Evolutionary conservation across 2,888 invertebrate species (phyloP), one percentile per base, ranked within the genome.

Genomic region (Psylliodes chrysocephalus): DNA sequence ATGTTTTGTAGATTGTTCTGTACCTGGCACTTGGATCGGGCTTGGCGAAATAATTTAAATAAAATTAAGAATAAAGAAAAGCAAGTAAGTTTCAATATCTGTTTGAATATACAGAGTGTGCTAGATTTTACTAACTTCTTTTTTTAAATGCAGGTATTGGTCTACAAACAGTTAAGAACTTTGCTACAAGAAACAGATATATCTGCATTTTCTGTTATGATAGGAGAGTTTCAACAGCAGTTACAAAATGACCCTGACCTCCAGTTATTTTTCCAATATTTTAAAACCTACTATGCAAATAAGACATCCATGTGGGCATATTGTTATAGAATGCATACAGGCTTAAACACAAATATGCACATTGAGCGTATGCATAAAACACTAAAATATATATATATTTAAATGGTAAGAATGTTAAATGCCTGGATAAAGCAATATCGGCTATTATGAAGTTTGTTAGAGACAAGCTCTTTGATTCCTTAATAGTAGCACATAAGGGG

Each of bases 331-430:
- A 40, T 49, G 22, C 47, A 64, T 40, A 30, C 25, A 8, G 64
- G 55, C 1, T 30, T 60, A 28, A 64, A 64, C 12, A 54, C 64
- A 3, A 64, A 60, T 28, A 60, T 64, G 64, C 60, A 64, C 28
- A 22, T 64, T 15, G 72, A 73, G 52, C 35, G 56, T 7, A 65
- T 73, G 65, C 70, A 71, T 51, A 53, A 55, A 30, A 60, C 59
- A 1, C 54, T 73, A 19, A 71, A 72, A 57, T 64, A 71, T 28
- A 54, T n/a, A n/a, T 67, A 7, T 71, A 69, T 56, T 35, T 73
- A n/a, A n/a, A n/a, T n/a, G n/a, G n/a, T n/a, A n/a, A n/a, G n/a
- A n/a, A n/a, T n/a, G n/a, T n/a, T n/a, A n/a, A n/a, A n/a, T n/a
- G n/a, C n/a, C n/a, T n/a, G n/a, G n/a, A n/a, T n/a, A n/a, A n/a